Evolutionary conservation across 2,797 vertebrate species (phyloP).

Genomic region (Hoplostethus mediterraneus): DNA sequence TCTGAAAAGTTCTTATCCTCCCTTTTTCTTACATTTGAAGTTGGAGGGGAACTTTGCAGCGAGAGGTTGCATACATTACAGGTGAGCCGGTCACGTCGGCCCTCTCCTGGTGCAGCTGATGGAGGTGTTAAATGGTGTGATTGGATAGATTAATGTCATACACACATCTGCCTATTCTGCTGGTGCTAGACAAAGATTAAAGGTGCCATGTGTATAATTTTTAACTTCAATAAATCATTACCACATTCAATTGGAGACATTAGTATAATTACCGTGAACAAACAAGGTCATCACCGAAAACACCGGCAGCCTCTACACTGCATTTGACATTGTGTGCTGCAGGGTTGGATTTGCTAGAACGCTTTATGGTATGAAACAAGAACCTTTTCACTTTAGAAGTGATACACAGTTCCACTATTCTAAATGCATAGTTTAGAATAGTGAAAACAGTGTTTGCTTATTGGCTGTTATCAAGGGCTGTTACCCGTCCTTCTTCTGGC

Average conservation of each 20-base stretch:
- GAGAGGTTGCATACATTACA: slow-evolving; percentile 39
- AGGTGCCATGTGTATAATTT: not conserved
- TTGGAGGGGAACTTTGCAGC: slow-evolving; percentile 49
- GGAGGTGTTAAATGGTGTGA: not conserved
- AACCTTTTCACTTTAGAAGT: no score
- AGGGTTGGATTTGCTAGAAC: no score
- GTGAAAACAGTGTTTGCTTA: no score
- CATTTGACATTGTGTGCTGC: no score
- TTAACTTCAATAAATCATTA: slow-evolving; percentile 4
- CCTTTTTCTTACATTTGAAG: slow-evolving; percentile 51
- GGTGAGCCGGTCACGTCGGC: slow-evolving; percentile 39
- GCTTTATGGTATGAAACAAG: no score
- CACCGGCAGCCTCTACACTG: not conserved
- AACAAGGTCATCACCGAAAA: not conserved
- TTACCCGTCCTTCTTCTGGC: no score
- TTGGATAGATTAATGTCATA: not conserved
- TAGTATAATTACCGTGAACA: not conserved
- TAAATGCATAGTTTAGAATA: no score
- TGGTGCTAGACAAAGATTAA: not conserved
- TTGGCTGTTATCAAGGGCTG: no score
- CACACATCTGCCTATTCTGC: not conserved
- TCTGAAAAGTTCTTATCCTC: slow-evolving; percentile 57
- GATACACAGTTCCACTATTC: no score
- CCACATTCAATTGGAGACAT: not conserved
- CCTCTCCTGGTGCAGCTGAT: slow-evolving; percentile 1